Evolutionary conservation across 2,113 vertebrate species (phyloP), one percentile per base, ranked within the genome.

Genomic region (Podilymbus podiceps): DNA sequence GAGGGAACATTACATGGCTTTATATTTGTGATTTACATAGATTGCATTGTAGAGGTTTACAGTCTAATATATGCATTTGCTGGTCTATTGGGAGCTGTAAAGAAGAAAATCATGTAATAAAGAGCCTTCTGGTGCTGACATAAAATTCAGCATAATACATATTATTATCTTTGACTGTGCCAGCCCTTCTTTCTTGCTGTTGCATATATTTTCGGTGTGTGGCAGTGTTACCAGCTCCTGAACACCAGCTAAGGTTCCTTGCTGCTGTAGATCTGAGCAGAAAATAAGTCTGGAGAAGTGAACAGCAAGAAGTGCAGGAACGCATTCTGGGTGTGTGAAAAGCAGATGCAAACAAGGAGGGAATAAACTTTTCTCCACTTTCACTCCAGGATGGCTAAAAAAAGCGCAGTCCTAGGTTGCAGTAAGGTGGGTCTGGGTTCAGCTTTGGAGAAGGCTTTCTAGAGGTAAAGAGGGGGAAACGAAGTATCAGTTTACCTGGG

Each of bases 91-190:
- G 82, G 79, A 93, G 86, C 59, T 64, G 40, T 96, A 92, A 95
- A 97, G 82, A 89, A 85, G 85, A 86, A 96, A 96, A 74, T 53
- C 30, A 5, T 44, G 31, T 55, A 35, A 59, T 82, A 87, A 95
- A 91, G 79, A 85, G 47, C 91, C 77, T 88, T 66, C 71, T 95
- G 72, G 66, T 91, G 84, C 85, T 84, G 47, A 85, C 22, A 38
- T 86, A 66, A 94, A 97, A 91, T 85, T 64, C 72, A 66, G 52
- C 56, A 53, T 49, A 89, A 53, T 56, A 16, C 10, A 8, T 58
- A 76, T 62, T 56, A 74, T 86, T 69, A 56, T 73, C 62, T 79
- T 47, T 72, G 53, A 33, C 47, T 66, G 58, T 67, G 78, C 76
- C 79, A 96, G 15, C 30, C 74, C 50, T 83, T 53, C 35, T 33